Evolutionary conservation across 2,888 invertebrate species (phyloP).

Genomic region (Drosophila hamatofila): DNA sequence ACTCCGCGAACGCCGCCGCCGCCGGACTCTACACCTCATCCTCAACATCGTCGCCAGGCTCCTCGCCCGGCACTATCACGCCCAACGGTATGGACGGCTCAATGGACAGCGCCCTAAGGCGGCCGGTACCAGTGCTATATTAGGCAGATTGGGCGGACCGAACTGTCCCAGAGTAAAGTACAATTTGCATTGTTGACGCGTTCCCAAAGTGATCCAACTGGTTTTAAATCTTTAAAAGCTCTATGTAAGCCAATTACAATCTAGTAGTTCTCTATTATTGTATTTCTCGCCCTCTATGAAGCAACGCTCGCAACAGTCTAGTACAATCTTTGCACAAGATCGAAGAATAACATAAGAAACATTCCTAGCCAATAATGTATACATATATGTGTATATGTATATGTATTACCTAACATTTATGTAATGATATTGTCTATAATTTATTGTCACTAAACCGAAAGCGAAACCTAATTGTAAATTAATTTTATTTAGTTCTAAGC

Average conservation of each 20-base stretch:
- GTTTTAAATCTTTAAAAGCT: slow-evolving; percentile 79
- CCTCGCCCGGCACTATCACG: slow-evolving; percentile 84
- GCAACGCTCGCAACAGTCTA: slow-evolving; percentile 66
- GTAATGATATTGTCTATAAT: slow-evolving; percentile 52
- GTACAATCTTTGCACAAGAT: slow-evolving; percentile 67
- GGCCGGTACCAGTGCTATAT: slow-evolving; percentile 85
- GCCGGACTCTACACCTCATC: slow-evolving; percentile 85
- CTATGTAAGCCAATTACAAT: slow-evolving; percentile 70
- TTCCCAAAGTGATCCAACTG: slow-evolving; percentile 79
- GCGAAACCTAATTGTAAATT: slow-evolving; percentile 65
- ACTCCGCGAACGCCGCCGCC: slow-evolving; percentile 83
- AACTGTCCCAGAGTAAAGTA: slow-evolving; percentile 73
- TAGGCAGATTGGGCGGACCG: slow-evolving; percentile 54
- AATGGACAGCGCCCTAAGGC: slow-evolving; percentile 83
- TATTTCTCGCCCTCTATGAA: slow-evolving; percentile 34
- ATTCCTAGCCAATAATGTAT: slow-evolving; percentile 73
- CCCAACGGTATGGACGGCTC: slow-evolving; percentile 83
- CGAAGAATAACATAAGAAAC: slow-evolving; percentile 48
- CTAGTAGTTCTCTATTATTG: slow-evolving; percentile 41
- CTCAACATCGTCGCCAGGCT: slow-evolving; percentile 85
- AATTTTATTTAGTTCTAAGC: slow-evolving; percentile 77
- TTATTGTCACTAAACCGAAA: slow-evolving; percentile 63
- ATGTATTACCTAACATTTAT: slow-evolving; percentile 25
- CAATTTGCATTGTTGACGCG: slow-evolving; percentile 75
- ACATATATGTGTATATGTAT: not conserved